Evolutionary conservation across 2,888 invertebrate species (phyloP).

Genomic region (Lasioglossum marginatum): DNA sequence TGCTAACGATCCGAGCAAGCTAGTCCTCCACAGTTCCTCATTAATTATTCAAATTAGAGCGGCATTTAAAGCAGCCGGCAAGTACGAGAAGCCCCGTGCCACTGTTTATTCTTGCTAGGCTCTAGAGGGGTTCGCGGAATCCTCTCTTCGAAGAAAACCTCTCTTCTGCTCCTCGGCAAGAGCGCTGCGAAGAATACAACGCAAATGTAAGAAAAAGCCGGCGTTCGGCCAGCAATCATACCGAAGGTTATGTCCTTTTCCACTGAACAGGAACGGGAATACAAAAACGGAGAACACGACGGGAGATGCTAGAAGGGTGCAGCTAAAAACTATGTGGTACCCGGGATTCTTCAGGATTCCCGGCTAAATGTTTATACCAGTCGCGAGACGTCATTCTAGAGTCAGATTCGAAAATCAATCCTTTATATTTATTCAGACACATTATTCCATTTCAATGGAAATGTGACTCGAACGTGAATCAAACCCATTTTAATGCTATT

Average conservation of each 20-base stretch:
- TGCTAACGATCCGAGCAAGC: slow-evolving; percentile 20
- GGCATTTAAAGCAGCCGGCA: slow-evolving; percentile 9
- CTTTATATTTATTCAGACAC: background rate
- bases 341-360: slow-evolving; percentile 39
- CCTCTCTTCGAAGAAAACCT: slow-evolving; percentile 61
- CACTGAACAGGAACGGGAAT: slow-evolving; percentile 44
- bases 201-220: slow-evolving; percentile 65
- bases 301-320: slow-evolving; percentile 45
- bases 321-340: slow-evolving; percentile 22
- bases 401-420: background rate
- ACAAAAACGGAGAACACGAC: slow-evolving; percentile 52
- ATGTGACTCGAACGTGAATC: too few species aligned
- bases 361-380: background rate
- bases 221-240: slow-evolving; percentile 55
- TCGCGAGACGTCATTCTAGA: background rate
- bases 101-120: slow-evolving; percentile 42
- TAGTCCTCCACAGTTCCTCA: slow-evolving; percentile 14
- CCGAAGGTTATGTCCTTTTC: slow-evolving; percentile 64
- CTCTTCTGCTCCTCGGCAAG: slow-evolving; percentile 36
- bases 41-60: slow-evolving; percentile 46
- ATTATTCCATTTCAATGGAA: too few species aligned
- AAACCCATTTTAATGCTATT: too few species aligned
- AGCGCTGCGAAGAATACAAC: slow-evolving; percentile 32
- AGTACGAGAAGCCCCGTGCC: background rate
- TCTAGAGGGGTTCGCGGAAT: slow-evolving; percentile 54